Evolutionary conservation across 2,888 invertebrate species (phyloP).

Genomic region (Pollenia griseotomentosa): DNA sequence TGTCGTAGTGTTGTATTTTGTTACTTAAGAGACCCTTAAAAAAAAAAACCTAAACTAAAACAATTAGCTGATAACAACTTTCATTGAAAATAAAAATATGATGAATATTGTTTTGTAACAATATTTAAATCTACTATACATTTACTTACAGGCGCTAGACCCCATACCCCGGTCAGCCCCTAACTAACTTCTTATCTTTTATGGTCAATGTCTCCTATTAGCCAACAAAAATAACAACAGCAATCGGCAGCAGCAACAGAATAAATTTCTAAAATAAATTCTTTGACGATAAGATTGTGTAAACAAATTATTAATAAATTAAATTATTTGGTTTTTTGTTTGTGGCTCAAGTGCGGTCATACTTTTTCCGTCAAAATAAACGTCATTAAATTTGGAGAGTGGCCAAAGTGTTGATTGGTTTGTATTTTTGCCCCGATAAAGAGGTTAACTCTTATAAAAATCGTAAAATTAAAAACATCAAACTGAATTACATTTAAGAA

Average conservation of each 20-base stretch:
- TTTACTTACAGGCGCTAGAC: not conserved
- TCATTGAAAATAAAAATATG: slow-evolving; percentile 10
- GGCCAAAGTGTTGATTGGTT: not conserved
- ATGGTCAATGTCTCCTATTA: not conserved
- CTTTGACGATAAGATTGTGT: slow-evolving; percentile 21
- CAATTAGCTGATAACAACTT: slow-evolving; percentile 11
- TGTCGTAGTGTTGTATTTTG: not conserved
- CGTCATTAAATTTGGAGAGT: slow-evolving; percentile 20
- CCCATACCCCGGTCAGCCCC: not conserved
- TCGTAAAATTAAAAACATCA: too few species aligned
- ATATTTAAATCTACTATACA: not conserved
- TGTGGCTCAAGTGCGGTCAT: not conserved
- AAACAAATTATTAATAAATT: slow-evolving; percentile 23
- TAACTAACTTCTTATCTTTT: not conserved
- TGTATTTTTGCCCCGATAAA: not conserved
- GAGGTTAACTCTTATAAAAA: too few species aligned
- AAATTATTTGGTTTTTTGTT: not conserved
- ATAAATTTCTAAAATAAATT: not conserved
- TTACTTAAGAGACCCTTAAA: slow-evolving; percentile 11
- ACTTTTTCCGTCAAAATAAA: not conserved
- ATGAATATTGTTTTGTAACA: not conserved
- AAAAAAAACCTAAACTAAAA: not conserved
- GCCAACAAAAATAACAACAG: not conserved
- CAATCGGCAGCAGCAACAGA: not conserved
- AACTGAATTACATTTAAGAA: too few species aligned